Evolutionary conservation across 1,140 invertebrate species (phyloP).

Genomic region (Propsilocerus akamusi): DNA sequence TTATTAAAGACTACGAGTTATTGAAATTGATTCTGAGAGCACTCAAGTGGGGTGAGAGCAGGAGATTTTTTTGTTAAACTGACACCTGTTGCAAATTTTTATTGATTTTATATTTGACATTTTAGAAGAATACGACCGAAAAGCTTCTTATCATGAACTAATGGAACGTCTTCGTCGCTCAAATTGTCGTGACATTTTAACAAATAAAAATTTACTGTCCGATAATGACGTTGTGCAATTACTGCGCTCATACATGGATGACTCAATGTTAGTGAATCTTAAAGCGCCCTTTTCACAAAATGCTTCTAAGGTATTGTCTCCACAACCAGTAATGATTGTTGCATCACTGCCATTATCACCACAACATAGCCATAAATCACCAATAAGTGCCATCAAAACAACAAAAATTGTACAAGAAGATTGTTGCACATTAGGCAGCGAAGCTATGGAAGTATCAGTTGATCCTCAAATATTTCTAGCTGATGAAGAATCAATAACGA

Average conservation of each 20-base stretch:
- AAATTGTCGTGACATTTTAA: neutral
- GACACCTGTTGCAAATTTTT: too few relatives aligned
- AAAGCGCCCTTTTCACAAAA: neutral
- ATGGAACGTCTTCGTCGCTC: neutral
- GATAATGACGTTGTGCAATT: neutral
- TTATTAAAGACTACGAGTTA: neutral
- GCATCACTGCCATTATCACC: neutral
- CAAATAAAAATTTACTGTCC: conserved; percentile 1
- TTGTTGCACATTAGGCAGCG: neutral
- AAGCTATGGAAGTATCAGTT: neutral
- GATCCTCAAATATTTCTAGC: neutral
- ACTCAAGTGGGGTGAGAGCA: neutral
- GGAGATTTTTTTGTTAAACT: too few relatives aligned
- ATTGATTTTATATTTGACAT: too few relatives aligned
- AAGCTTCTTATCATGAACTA: neutral
- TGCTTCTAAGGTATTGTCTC: neutral
- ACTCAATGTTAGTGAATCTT: neutral
- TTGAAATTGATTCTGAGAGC: neutral
- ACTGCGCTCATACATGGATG: neutral
- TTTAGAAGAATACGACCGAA: neutral
- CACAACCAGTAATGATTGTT: neutral
- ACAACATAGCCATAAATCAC: neutral
- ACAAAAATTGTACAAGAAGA: neutral
- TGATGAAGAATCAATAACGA: neutral
- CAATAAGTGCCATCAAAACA: neutral